Evolutionary conservation across 2,113 vertebrate species (phyloP), one percentile per base, ranked within the genome.

Genomic region (Takifugu flavidus): DNA sequence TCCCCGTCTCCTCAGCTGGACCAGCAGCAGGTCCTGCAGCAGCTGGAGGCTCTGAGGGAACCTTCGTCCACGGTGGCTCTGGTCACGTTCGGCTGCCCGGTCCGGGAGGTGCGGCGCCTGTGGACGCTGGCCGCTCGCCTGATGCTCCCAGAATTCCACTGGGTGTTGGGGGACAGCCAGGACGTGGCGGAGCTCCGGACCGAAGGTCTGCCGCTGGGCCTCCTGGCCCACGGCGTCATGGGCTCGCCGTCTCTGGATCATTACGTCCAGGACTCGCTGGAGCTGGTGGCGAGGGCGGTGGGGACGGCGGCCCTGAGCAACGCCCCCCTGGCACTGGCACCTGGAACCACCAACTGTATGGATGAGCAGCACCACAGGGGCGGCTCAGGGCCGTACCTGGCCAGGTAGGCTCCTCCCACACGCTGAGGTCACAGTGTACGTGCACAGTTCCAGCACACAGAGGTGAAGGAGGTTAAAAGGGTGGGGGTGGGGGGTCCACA

Each of bases 151-250:
- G 93, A 94, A 54, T 92, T 94, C 75, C 95, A 89, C 50, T 99
- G 97, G 97, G 89, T 99, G 72, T 86, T 99, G 83, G 97, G 97
- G 66, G 96, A 99, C 84, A 93, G 94, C 27, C 97, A 98, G 80
- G 95, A 98, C 0, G 94, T 98, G 56, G 94, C 94, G 53, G 94
- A 95, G 72, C 86, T 98, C 77, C 91, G 92, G 81, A 95, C 95
- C 67, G 94, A 98, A 77, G 95, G 95, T 56, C 84, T 99, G 56
- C 97, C 96, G 0, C 81, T 96, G 0, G 96, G 97, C 50, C 90
- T 99, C 27, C 89, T 98, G 1, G 95, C 96, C 44, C 96, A 98
- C 1, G 97, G 97, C 44, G 91, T 93, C 73, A 98, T 94, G 75
- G 91, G 92, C 3, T 74, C 94, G 15, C 93, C 95, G 0, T 88